Percentiles rank a stretch among this genome's conserved stretches.
These are phyloP conservation scores for Corythornis vintsioides DNA, from an alignment of 2,113 vertebrate species.

Conservation along the genomic window DNA sequence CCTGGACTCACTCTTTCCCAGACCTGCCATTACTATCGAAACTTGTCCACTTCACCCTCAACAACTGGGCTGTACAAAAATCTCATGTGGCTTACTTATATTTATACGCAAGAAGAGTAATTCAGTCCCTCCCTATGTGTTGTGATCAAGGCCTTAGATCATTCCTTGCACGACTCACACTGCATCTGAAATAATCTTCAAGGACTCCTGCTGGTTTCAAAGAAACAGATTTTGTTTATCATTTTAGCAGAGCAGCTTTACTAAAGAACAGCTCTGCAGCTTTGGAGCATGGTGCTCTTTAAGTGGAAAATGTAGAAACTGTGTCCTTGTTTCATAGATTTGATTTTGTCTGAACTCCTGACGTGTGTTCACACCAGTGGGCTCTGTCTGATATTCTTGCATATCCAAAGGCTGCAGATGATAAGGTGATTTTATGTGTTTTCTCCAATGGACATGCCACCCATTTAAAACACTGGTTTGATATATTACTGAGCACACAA, in stretches of 20 bases:
- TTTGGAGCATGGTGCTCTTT: slow-evolving; percentile 34
- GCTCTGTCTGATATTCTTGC: slow-evolving; percentile 6
- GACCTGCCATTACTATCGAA: not conserved
- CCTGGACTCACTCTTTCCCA: not conserved
- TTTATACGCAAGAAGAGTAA: slow-evolving; percentile 28
- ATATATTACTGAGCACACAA: not conserved
- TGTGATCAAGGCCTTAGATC: slow-evolving; percentile 55
- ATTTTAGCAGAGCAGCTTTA: slow-evolving; percentile 69
- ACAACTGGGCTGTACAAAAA: not conserved
- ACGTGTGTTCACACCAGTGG: slow-evolving; percentile 30
- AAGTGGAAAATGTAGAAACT: slow-evolving; percentile 59
- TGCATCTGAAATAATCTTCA: slow-evolving; percentile 67
- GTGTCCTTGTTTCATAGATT: slow-evolving; percentile 49
- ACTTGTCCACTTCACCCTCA: not conserved
- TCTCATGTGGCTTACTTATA: not conserved
- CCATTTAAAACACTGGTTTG: not conserved
- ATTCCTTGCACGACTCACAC: slow-evolving; percentile 51
- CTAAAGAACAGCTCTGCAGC: slow-evolving; percentile 67
- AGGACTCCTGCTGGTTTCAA: slow-evolving; percentile 67
- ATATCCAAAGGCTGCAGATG: not conserved
- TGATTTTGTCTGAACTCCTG: slow-evolving; percentile 47
- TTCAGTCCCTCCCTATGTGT: slow-evolving; percentile 34
- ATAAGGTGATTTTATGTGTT: not conserved
- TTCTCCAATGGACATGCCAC: not conserved
- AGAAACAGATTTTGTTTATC: slow-evolving; percentile 74